Evolutionary conservation across 2,888 invertebrate genomes (phyloP).

Genomic region (Cylindroiulus punctatus): DNA sequence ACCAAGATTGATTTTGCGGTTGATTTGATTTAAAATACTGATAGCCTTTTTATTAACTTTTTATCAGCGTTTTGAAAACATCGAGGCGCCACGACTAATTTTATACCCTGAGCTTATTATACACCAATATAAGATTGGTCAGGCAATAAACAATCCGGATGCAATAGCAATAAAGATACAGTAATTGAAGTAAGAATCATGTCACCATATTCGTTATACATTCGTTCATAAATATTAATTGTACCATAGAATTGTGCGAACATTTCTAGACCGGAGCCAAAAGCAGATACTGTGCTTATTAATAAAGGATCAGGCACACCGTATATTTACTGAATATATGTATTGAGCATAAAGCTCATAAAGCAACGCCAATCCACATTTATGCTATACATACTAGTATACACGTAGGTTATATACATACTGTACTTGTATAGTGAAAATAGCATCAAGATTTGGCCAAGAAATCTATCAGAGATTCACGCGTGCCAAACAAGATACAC

Average conservation of each 20-base stretch:
- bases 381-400: no score
- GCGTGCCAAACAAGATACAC: no score
- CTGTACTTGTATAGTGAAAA: no score
- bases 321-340: not conserved
- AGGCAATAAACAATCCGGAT: not conserved
- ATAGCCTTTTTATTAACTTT: not conserved
- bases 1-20: conserved; percentile 5
- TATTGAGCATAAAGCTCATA: not conserved
- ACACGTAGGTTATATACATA: no score
- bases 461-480: no score
- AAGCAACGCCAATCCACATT: not conserved
- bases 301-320: not conserved
- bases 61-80: not conserved
- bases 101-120: not conserved
- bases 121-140: conserved; percentile 27
- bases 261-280: not conserved
- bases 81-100: not conserved
- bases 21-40: not conserved
- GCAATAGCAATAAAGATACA: conserved; percentile 28
- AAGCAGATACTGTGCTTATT: not conserved
- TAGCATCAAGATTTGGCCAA: no score
- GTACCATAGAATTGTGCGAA: no score
- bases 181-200: not conserved
- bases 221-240: not conserved
- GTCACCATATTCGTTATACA: not conserved